Percentiles rank a stretch among this genome's conserved stretches.
These are phyloP conservation scores for Trissolcus basalis DNA, from an alignment of 1,140 invertebrate species.

Conservation along the genomic window DNA sequence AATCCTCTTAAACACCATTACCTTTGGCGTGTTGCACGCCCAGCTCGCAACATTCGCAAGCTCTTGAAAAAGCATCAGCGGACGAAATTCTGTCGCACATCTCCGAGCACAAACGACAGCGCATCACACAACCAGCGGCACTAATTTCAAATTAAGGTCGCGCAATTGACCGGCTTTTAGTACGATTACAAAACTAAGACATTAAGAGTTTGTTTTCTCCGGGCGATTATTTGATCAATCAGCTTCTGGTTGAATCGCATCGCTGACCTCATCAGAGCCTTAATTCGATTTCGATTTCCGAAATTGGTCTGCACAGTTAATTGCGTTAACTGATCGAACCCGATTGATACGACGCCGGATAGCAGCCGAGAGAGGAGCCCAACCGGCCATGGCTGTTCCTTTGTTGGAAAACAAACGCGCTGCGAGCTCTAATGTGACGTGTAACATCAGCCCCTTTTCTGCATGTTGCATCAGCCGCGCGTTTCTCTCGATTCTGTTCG, in stretches of 20 bases:
- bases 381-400: constrained; percentile 11
- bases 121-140: not conserved
- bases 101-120: not conserved
- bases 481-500: constrained; percentile 46
- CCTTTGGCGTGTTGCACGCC: constrained; percentile 18
- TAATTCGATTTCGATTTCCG: constrained; percentile 10
- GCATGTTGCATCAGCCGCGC: constrained; percentile 42
- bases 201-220: no score
- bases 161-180: no score
- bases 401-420: constrained; percentile 34
- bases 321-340: constrained; percentile 3
- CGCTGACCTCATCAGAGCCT: not conserved
- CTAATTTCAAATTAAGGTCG: no score
- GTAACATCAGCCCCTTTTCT: constrained; percentile 41
- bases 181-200: no score
- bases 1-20: constrained; percentile 36
- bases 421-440: constrained; percentile 39
- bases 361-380: not conserved
- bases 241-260: no score
- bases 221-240: no score
- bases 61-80: not conserved
- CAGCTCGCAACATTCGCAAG: constrained; percentile 10
- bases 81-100: constrained; percentile 7
- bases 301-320: constrained; percentile 10
- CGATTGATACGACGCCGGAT: not conserved